Conservation (phyloP, 30 jellyfish, hydroid and myxozoan species). For the Turritopsis rubra region DNA sequence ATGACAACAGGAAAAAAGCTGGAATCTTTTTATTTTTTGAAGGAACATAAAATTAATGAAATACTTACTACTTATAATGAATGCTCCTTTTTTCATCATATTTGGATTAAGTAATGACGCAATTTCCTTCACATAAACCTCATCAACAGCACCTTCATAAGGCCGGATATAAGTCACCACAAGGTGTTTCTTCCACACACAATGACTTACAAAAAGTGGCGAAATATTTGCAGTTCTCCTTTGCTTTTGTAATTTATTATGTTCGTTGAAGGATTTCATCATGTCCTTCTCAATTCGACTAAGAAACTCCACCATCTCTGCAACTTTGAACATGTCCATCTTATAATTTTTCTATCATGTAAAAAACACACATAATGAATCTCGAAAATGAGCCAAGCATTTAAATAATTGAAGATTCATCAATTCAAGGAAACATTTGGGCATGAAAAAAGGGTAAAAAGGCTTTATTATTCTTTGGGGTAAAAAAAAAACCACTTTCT, state of each 20-base stretch:
- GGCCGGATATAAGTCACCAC: conserved; percentile 24
- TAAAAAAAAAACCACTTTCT: too few species aligned
- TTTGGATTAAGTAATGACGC: conserved; percentile 19
- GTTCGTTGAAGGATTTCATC: conserved; percentile 10
- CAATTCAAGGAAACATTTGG: not conserved
- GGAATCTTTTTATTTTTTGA: too few species aligned
- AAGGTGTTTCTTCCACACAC: conserved; percentile 22
- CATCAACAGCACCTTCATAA: conserved; percentile 23
- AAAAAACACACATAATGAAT: not conserved
- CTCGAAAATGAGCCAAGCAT: too few species aligned
- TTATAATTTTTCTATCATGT: not conserved
- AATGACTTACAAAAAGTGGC: conserved; percentile 28
- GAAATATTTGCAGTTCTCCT: not conserved
- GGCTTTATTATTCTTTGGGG: too few species aligned
- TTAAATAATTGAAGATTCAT: not conserved
- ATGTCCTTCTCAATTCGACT: not conserved
- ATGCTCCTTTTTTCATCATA: conserved; percentile 20
- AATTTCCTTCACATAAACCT: conserved; percentile 9
- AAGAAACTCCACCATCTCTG: conserved; percentile 12
- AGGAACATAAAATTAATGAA: too few species aligned
- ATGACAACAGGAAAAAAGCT: too few species aligned
- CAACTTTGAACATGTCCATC: conserved; percentile 4
- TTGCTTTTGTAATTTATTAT: conserved; percentile 22
- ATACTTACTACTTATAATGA: conserved; percentile 29
- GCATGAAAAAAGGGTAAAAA: too few species aligned